These are phyloP conservation scores for Tricholaema leucomelas DNA, from an alignment of 2,113 vertebrate species.

Conservation along the genomic window DNA sequence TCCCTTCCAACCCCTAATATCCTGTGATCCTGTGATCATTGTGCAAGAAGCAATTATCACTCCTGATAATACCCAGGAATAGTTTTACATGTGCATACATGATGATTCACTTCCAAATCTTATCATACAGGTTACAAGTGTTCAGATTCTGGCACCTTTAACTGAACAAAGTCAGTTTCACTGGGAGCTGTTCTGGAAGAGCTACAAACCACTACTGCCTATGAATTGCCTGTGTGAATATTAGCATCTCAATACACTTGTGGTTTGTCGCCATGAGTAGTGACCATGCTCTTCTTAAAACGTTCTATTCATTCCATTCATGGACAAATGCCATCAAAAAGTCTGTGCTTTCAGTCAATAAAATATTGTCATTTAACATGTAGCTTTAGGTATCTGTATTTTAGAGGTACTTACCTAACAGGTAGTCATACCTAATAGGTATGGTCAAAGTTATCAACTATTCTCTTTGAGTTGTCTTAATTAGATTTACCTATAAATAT, in stretches of 20 bases:
- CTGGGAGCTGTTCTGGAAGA: not conserved
- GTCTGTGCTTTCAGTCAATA: not conserved
- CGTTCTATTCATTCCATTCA: not conserved
- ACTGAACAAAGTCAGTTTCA: not conserved
- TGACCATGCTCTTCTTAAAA: not conserved
- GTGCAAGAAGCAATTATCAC: not conserved
- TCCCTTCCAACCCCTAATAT: too few species aligned
- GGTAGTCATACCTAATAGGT: too few species aligned
- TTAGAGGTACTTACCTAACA: not conserved
- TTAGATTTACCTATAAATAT: not conserved
- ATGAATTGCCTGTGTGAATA: not conserved
- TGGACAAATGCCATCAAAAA: not conserved
- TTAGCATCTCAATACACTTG: not conserved
- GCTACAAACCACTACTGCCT: not conserved
- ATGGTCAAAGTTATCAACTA: not conserved
- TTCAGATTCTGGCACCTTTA: not conserved
- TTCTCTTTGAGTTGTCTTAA: not conserved
- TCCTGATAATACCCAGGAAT: not conserved
- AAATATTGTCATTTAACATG: not conserved
- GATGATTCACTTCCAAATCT: not conserved
- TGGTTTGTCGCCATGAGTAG: not conserved
- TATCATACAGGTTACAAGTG: not conserved
- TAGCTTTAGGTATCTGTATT: rapidly evolving
- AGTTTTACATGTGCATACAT: not conserved
- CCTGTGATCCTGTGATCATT: not conserved